Base-by-base conservation (phyloP, 2,888 invertebrate species). In the Gibbula magus region DNA sequence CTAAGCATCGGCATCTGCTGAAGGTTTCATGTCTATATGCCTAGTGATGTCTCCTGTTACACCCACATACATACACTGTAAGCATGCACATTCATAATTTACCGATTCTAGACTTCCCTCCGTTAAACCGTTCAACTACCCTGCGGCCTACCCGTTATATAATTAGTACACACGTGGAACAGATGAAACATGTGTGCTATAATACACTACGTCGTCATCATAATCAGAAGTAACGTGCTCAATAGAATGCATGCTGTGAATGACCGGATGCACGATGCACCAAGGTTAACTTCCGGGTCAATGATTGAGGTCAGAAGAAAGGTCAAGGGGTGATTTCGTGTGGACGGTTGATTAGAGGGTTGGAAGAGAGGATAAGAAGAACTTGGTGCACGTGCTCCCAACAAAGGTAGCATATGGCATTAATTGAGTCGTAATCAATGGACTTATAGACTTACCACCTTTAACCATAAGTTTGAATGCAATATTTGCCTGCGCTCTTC, bases 401-500 rank as follows among this genome's bases (percentile, higher is more conserved):
- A 18, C 70, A 35, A 35, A 70, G 32, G 35, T 32, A 70, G 70
- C 39, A 70, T 70, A 70, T 32, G 35, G 70, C 70, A 45, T 45
- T 45, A 45, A n/a, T 45, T 45, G 4, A 45, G 45, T 45, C 45
- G 5, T 39, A 13, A 20, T n/a, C 7, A 74, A n/a, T 0, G 10
- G 18, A 97, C 97, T 97, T 96, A 98, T 0, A 18, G 18, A 97
- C 97, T 97, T 96, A 98, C 98, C 97, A 98, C 95, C 95, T 97
- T 97, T 93, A 98, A 96, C 98, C 98, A 98, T 94, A 98, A 96
- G 95, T 98, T 98, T 94, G 98, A 97, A 93, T 97, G 97, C 94
- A 98, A 96, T 94, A 98, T 97, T 96, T 98, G 98, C 95, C 97
- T 98, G 95, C 98, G 99, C 96, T 99, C 99, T 94, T 99, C 98